These are phyloP conservation scores for Cydia strobilella DNA, from an alignment of 1,140 invertebrate species.

Conservation along the genomic window DNA sequence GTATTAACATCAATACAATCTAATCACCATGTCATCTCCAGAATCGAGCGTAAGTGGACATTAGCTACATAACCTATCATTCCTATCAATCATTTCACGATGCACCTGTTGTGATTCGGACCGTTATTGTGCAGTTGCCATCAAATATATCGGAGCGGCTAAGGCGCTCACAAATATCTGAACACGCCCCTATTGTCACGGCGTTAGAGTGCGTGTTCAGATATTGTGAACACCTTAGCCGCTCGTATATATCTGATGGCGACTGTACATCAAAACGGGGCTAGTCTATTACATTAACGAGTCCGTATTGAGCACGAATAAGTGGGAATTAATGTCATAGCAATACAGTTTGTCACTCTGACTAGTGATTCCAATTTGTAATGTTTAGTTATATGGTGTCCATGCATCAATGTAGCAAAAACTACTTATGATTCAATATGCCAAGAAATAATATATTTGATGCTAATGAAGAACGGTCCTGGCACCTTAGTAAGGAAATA, in stretches of 20 bases:
- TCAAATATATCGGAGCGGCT: no score
- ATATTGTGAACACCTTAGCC: no score
- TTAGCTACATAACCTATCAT: neutral
- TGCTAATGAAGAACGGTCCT: no score
- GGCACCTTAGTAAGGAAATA: no score
- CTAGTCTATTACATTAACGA: neutral
- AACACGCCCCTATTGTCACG: no score
- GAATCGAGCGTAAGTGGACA: neutral
- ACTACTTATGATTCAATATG: no score
- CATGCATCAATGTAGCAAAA: no score
- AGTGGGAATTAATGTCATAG: neutral
- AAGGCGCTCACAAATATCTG: no score
- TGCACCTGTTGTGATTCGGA: neutral
- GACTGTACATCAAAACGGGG: neutral
- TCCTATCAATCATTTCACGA: slow-evolving; percentile 1
- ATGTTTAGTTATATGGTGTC: neutral
- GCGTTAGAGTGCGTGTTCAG: no score
- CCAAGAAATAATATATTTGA: no score
- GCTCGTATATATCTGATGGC: no score
- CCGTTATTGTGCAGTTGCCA: neutral
- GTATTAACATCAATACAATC: neutral
- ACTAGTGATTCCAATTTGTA: neutral
- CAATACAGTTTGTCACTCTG: neutral
- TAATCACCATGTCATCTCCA: neutral
- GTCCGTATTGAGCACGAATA: neutral